These are phyloP conservation scores for Pristionchus maxplancki DNA, from an alignment of 2,888 invertebrate genomes.

Conservation along the genomic window DNA sequence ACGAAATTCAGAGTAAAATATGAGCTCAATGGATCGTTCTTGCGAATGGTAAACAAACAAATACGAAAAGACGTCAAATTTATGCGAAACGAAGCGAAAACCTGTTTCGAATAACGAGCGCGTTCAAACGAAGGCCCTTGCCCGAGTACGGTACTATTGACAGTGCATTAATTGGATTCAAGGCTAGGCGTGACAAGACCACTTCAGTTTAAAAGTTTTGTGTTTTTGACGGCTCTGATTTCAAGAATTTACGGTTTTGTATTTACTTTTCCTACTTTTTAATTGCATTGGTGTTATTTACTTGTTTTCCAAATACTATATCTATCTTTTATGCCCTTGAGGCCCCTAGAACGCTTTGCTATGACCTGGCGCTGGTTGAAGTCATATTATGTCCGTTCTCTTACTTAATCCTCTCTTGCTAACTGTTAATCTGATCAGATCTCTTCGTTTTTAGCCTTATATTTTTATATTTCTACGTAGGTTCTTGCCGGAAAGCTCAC, in stretches of 20 bases:
- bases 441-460: neutral
- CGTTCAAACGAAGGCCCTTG: neutral
- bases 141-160: neutral
- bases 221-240: neutral
- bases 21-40: neutral
- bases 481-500: too few relatives aligned
- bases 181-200: neutral
- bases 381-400: neutral
- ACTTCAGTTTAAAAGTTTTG: neutral
- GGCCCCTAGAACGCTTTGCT: too few relatives aligned
- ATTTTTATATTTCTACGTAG: neutral
- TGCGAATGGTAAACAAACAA: neutral
- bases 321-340: neutral
- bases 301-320: neutral
- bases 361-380: too few relatives aligned
- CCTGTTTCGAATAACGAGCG: neutral
- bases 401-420: neutral
- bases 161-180: too few relatives aligned
- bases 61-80: neutral
- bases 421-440: neutral
- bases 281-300: neutral
- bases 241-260: neutral
- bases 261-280: neutral
- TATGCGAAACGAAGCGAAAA: neutral
- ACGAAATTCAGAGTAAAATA: neutral